Conservation (phyloP, 1,140 invertebrate genomes). For the Asbolus verrucosus region DNA sequence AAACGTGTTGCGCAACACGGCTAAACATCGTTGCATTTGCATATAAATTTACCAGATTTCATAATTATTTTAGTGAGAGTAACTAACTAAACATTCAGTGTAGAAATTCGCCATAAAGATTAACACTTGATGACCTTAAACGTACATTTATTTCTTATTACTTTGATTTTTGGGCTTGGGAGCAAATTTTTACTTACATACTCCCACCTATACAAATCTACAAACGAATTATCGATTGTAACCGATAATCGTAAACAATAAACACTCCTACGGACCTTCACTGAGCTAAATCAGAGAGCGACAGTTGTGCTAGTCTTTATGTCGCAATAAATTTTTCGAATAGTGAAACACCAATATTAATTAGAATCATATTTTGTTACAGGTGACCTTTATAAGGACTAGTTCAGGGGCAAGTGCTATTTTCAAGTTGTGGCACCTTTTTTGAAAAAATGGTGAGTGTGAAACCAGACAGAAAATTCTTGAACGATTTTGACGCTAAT, state of each 20-base stretch:
- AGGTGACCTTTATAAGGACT: conserved; percentile 23
- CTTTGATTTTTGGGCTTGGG: background rate
- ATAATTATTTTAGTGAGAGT: conserved; percentile 39
- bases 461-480: conserved; percentile 12
- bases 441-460: conserved; percentile 4
- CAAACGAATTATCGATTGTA: background rate
- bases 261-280: background rate
- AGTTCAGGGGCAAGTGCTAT: background rate
- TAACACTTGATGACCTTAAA: conserved; percentile 11
- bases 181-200: background rate
- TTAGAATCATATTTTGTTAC: conserved; percentile 24
- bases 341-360: background rate
- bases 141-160: background rate
- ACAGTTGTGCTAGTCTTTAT: background rate
- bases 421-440: background rate
- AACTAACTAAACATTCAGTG: conserved; percentile 17
- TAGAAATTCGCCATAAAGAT: conserved; percentile 6
- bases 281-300: no score
- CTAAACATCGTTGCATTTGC: conserved; percentile 38
- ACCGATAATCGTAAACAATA: background rate
- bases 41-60: conserved; percentile 39
- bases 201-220: background rate
- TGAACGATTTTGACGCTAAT: background rate
- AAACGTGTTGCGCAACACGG: conserved; percentile 35
- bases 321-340: conserved; percentile 3